Evolutionary conservation across 2,797 vertebrate genomes (phyloP), one percentile per base, ranked within the genome.

Genomic region (Cossypha dichroa): DNA sequence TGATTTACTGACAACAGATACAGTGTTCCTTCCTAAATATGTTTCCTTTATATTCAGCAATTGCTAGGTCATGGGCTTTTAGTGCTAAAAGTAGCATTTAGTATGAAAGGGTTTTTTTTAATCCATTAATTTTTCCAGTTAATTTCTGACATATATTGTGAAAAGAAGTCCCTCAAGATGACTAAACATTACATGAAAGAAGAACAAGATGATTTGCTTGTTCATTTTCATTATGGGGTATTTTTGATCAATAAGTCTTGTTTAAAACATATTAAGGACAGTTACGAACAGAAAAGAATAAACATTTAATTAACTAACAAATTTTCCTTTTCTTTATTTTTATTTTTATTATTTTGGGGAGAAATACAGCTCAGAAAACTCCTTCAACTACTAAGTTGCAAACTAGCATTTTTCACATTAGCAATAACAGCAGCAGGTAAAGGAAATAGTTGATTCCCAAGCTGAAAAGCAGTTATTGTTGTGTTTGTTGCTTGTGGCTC

Each of bases 141-240:
- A 48, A 10, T 85, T 73, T 87, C 40, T 82, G 15, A 85, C 33
- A 19, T 19, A 55, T 4, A 13, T 16, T 55, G 25, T 5, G 3
- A 11, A 28, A 79, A 46, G 31, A 25, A 52, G 28, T 58, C 18
- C 13, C 7, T 9, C 20, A 55, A 10, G 9, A 5, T 49, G 40
- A 43, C 11, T 21, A 48, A 74, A 45, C 1, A 1, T 40, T 59
- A 34, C 25, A 28, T 26, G 40, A 69, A 92, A 66, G 7, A 64
- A 34, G 6, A 89, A 40, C 1, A 72, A 49, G 8, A 5, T 43
- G 5, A 38, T 34, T 68, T 36, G 6, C 6, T 77, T 38, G 2
- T 14, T 54, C 3, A 11, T 67, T 81, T 45, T 54, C 4, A 1
- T 74, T 28, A 22, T 26, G 18, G 1, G 5, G 1, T 11, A 28